phyloP scores from a whole-genome alignment of 1,140 invertebrate species.

The Bombus ignitus region DNA sequence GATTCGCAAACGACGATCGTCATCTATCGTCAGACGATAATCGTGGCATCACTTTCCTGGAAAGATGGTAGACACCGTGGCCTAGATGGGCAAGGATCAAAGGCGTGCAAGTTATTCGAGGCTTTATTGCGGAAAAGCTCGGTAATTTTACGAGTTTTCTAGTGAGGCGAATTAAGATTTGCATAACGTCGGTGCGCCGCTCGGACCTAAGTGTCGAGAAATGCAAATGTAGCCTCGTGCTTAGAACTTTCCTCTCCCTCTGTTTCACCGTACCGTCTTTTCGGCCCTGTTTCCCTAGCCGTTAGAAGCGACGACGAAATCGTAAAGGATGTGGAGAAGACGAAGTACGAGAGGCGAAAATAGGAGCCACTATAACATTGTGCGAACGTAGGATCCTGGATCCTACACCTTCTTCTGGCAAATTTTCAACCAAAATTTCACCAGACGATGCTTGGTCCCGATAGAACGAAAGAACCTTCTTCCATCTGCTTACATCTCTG shows the following conservation, averaged over 20 bases:
- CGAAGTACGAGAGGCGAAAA: neutral
- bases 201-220: conserved; percentile 65
- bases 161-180: conserved; percentile 71
- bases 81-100: neutral
- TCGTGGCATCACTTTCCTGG: neutral
- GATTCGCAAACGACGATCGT: neutral
- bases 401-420: no score
- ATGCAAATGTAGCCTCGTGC: conserved; percentile 65
- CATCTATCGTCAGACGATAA: neutral
- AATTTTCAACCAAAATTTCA: conserved; percentile 21
- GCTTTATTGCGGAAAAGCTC: conserved; percentile 61
- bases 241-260: conserved; percentile 26
- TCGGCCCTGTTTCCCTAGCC: neutral
- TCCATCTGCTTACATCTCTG: neutral
- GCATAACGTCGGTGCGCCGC: conserved; percentile 66
- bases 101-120: conserved; percentile 58
- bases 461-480: neutral
- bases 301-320: neutral
- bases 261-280: neutral
- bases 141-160: conserved; percentile 70
- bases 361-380: neutral
- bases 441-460: neutral
- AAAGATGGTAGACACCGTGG: no score
- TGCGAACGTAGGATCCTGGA: neutral
- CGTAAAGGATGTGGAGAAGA: neutral